These are phyloP conservation scores for Hippocampus zosterae DNA, from an alignment of 2,113 vertebrate genomes.

Conservation along the genomic window DNA sequence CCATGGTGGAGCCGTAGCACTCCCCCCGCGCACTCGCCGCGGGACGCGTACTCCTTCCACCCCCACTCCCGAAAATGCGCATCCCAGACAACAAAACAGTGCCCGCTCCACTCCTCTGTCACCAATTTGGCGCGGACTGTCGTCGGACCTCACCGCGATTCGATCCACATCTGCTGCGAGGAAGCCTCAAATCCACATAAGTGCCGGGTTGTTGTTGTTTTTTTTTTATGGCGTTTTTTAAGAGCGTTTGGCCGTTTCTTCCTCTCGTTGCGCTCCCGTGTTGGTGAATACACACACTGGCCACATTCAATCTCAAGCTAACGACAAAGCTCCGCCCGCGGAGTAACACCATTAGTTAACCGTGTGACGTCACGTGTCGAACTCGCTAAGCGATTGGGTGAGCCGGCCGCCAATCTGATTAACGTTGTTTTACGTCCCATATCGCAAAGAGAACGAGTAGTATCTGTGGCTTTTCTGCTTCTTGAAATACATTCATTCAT, in stretches of 20 bases:
- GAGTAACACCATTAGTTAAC: conserved; percentile 41
- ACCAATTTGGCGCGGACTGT: not conserved
- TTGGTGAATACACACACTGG: conserved; percentile 38
- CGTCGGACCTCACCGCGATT: conserved; percentile 3
- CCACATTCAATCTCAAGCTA: conserved; percentile 51
- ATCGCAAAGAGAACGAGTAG: not conserved
- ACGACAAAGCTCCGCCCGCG: conserved; percentile 37
- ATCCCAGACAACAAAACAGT: conserved; percentile 22
- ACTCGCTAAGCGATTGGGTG: conserved; percentile 49
- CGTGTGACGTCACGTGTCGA: not conserved
- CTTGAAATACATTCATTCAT: no score
- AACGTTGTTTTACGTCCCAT: not conserved
- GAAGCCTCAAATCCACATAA: not conserved
- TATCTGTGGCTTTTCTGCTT: not conserved
- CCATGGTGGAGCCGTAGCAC: conserved; percentile 50
- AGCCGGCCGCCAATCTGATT: not conserved
- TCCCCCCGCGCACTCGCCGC: conserved; percentile 50
- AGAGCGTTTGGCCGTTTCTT: conserved; percentile 9
- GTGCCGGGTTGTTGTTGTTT: no score
- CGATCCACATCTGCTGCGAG: conserved; percentile 7
- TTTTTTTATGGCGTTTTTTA: not conserved
- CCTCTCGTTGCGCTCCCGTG: conserved; percentile 49
- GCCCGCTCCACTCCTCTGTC: not conserved
- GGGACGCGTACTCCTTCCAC: conserved; percentile 23
- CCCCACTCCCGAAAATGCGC: conserved; percentile 22